Conservation (phyloP, 2,113 vertebrate species). For the Marcusenius ussheri region DNA sequence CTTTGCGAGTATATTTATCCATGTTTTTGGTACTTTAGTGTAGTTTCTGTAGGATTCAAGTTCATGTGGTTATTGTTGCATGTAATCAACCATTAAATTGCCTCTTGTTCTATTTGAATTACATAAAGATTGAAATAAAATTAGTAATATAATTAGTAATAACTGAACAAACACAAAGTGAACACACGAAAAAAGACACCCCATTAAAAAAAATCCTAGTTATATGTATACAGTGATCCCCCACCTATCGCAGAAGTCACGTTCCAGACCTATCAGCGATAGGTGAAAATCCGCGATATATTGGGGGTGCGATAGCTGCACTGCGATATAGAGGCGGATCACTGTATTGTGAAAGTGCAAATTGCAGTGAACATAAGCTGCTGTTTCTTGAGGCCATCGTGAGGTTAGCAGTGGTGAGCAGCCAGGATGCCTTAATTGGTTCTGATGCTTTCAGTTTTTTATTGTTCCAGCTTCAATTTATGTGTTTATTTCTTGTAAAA, state of each 20-base stretch:
- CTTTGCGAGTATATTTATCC: background rate
- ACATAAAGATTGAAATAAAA: background rate
- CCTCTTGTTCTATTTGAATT: background rate
- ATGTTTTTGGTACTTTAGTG: background rate
- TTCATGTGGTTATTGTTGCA: background rate
- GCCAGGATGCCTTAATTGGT: background rate
- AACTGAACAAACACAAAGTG: background rate
- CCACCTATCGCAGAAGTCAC: too few relatives aligned
- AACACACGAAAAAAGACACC: background rate
- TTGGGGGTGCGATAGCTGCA: too few relatives aligned
- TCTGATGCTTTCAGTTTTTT: background rate
- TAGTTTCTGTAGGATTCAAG: background rate
- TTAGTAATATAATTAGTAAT: background rate
- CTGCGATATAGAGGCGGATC: too few relatives aligned
- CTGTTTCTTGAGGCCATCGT: background rate
- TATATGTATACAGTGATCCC: background rate
- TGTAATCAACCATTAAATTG: background rate
- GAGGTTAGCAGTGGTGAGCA: background rate
- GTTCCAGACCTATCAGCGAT: too few relatives aligned
- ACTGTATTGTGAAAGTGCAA: background rate
- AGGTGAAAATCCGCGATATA: too few relatives aligned
- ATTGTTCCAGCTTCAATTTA: background rate
- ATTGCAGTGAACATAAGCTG: background rate
- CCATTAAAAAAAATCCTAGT: background rate
- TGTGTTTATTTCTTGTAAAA: background rate